Evolutionary conservation across 2,888 invertebrate genomes (phyloP), one percentile per base, ranked within the genome.

Genomic region (Rhorus exstirpatorius): DNA sequence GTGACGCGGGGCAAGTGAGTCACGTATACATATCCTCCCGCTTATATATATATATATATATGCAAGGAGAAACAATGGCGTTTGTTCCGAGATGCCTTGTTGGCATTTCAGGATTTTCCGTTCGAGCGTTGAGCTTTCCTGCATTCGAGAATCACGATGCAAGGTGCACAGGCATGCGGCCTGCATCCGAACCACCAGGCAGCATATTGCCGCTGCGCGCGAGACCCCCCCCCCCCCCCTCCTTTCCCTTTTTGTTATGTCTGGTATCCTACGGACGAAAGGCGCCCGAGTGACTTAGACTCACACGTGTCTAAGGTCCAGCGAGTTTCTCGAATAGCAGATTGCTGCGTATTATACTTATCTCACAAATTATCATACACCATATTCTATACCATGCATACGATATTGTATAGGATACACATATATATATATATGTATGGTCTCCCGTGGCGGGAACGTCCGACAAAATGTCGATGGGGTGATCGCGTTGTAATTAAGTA

Each of bases 101-200:
- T 49, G 31, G 55, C 55, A 12, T 8, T 31, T 14, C 44, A 83
- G 76, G 79, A 68, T 79, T 76, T 76, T 76, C 53, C 76, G 76
- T 60, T 79, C 82, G 82, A 82, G 82, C 82, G 79, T 82, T 82
- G 82, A 82, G 82, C 82, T 82, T 82, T 82, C 82, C 82, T 79
- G 79, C 79, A 82, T 65, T 74, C 74, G 70, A 35, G 79, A 70
- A 67, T 63, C 81, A 46, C 79, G 79, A 53, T 83, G 82, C 82
- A 83, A 76, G 65, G 65, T 79, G 79, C 82, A 83, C 75, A 79
- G 75, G 77, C 61, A 71, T 63, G 71, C 60, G 26, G 51, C 44
- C 58, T 79, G 82, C 75, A 75, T 82, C 51, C 53, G 60, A 61
- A 6, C 31, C 26, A 24, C 41, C 58, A 17, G 31, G 31, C 46